Conservation (phyloP, 2,797 vertebrate species). For the Phalloptychus januarius region DNA sequence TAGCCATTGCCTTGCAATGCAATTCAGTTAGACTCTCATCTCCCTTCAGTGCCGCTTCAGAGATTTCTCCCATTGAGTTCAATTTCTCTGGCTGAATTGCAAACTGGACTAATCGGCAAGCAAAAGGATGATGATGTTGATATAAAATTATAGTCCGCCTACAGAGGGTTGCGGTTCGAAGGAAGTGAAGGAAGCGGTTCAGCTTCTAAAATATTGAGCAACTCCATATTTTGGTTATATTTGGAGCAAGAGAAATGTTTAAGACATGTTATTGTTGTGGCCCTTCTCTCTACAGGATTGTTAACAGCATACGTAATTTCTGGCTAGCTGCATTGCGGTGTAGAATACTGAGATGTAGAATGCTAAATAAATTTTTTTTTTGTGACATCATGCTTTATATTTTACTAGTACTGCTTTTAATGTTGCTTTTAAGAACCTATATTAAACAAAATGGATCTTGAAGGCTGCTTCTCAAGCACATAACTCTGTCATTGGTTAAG, state of each 20-base stretch:
- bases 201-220: neutral
- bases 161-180: neutral
- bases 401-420: too few species aligned
- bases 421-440: too few species aligned
- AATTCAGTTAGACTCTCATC: neutral
- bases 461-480: too few species aligned
- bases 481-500: too few species aligned
- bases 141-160: neutral
- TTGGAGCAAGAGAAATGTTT: neutral
- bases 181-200: neutral
- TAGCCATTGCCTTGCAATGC: neutral
- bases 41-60: neutral
- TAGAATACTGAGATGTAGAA: too few species aligned
- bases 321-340: neutral
- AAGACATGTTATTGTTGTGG: neutral
- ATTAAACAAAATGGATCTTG: too few species aligned
- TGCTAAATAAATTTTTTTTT: too few species aligned
- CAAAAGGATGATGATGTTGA: neutral
- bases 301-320: neutral
- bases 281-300: neutral
- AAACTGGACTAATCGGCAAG: neutral
- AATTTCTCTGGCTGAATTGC: neutral
- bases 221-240: too few species aligned
- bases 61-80: neutral
- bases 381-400: too few species aligned